A percentile compares a stretch with the other conserved stretches of the same genome.
These are phyloP conservation scores for Illadopsis cleaveri DNA, from an alignment of 2,113 vertebrate species.

Conservation along the genomic window DNA sequence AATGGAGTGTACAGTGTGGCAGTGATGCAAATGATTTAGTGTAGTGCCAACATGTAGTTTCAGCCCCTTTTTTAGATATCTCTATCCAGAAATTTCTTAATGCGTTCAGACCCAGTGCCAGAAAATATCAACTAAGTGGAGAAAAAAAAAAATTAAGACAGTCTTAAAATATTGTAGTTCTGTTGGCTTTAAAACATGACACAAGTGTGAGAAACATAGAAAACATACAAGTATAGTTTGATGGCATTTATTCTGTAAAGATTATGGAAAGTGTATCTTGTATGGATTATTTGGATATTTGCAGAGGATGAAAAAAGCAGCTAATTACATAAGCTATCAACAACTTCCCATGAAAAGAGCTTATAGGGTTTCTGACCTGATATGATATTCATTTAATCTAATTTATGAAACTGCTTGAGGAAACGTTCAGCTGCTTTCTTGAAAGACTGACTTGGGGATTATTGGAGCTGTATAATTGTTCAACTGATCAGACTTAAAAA, in stretches of 20 bases:
- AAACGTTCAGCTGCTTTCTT: constrained; percentile 61
- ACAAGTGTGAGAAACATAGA: neutral
- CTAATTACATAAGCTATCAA: constrained; percentile 44
- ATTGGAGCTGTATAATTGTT: constrained; percentile 57
- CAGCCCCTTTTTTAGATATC: neutral
- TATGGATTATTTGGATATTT: constrained; percentile 25
- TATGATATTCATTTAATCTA: constrained; percentile 62
- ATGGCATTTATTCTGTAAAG: neutral
- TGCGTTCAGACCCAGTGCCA: neutral
- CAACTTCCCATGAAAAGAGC: neutral
- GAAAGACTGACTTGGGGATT: constrained; percentile 55
- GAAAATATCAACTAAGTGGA: neutral
- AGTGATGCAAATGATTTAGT: neutral
- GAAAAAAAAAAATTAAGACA: neutral
- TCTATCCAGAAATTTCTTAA: neutral
- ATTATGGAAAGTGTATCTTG: neutral
- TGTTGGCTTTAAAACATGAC: neutral
- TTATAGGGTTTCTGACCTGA: constrained; percentile 42
- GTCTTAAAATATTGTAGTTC: neutral
- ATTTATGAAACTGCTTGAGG: constrained; percentile 54
- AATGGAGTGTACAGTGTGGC: neutral
- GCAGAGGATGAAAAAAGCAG: neutral
- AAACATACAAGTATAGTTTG: neutral
- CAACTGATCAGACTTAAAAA: constrained; percentile 52
- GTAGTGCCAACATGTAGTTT: neutral